Conservation (phyloP, 1,140 invertebrate genomes). For the Macrocentrus cingulum region DNA sequence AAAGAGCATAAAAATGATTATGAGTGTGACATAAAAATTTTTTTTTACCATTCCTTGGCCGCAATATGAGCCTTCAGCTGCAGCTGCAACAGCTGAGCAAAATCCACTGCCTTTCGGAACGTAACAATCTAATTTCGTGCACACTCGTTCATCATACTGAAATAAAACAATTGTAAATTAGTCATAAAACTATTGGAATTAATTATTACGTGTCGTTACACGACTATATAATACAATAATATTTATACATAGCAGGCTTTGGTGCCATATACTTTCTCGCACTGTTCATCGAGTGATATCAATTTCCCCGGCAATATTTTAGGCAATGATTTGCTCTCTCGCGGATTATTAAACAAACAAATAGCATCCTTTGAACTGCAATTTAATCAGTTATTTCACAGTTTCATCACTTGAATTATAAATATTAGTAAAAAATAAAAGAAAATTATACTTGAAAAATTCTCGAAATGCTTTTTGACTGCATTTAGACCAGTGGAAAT, state of each 20-base stretch:
- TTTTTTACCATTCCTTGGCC: conserved; percentile 77
- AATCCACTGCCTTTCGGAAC: conserved; percentile 61
- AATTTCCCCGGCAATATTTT: conserved; percentile 81
- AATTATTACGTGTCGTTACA: neutral
- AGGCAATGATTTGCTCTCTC: conserved; percentile 76
- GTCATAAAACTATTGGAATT: neutral
- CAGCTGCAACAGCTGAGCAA: conserved; percentile 84
- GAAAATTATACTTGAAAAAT: conserved; percentile 36
- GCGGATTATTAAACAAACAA: conserved; percentile 84
- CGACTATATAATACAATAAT: conserved; percentile 5
- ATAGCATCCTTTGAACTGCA: conserved; percentile 60
- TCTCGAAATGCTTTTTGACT: conserved; percentile 30
- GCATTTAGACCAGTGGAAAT: conserved; percentile 42
- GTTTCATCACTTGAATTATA: conserved; percentile 1
- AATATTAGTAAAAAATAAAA: neutral
- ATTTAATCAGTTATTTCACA: conserved; percentile 1
- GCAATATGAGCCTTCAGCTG: conserved; percentile 89
- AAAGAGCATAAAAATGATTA: conserved; percentile 3
- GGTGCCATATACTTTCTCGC: conserved; percentile 81
- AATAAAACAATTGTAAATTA: conserved; percentile 11
- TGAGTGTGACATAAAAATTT: conserved; percentile 6
- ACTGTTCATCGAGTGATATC: conserved; percentile 84
- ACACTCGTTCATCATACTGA: conserved; percentile 35
- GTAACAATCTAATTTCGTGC: conserved; percentile 33
- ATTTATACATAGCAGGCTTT: conserved; percentile 74